Base-by-base conservation (phyloP, 2,113 vertebrate genomes). In the Nyctereutes procyonoides region DNA sequence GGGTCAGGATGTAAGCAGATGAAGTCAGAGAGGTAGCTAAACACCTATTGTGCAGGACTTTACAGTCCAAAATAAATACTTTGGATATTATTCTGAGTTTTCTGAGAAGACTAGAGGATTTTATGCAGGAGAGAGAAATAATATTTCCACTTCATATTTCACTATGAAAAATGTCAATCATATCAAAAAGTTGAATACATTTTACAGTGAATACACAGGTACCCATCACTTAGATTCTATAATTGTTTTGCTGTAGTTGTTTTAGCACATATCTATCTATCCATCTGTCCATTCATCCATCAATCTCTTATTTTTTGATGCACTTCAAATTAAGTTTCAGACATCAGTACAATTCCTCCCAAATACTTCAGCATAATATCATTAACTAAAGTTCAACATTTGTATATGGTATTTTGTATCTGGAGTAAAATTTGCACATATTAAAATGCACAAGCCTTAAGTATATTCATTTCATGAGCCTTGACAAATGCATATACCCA, bases 61-160 rank as follows among this genome's bases (percentile, higher is more conserved):
- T 53, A 15, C 0, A 19, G 3, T 77, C 28, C 9, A 73, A 48
- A 94, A 16, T 77, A 65, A 24, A 15, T 30, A 38, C 24, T 30
- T 89, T 28, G 2, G 12, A 38, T 20, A 95, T 93, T 51, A 86
- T 77, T 81, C 62, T 87, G 53, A 81, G 24, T 38, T 15, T 74
- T 7, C 58, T 56, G 15, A 3, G n/a, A 95, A 92, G 22, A 30
- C 48, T 12, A 20, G 22, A 93, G 62, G 51, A 38, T 16, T 92
- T 82, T 53, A n/a, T 90, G 32, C 55, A 35, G 38, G 11, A 69
- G 32, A 87, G 9, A 87, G 32, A 79, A 67, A 56, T 69, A n/a
- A 32, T 58, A 74, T 95, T 97, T 93, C 28, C 20, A 82, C 48
- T 93, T 83, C 11, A 55, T 12, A 62, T 38, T 94, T 90, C 58